Conservation (phyloP, 2,888 invertebrate species). For the Lasius fuliginosus region DNA sequence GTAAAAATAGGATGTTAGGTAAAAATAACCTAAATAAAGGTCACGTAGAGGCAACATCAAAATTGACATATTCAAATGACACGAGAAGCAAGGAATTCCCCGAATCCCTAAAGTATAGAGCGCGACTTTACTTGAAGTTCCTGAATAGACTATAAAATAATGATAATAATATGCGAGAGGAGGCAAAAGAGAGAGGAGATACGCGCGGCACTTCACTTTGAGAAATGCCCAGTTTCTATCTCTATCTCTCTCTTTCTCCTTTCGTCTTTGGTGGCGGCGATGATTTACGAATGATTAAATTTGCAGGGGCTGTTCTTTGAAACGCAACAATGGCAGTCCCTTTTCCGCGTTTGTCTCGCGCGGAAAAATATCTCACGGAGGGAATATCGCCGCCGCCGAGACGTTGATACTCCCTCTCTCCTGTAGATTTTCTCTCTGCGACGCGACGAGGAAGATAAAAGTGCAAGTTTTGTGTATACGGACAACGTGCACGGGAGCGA, state of each 20-base stretch:
- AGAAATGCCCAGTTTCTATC: constrained; percentile 28
- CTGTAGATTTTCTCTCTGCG: constrained; percentile 19
- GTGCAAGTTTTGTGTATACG: constrained; percentile 42
- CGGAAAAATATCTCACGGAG: constrained; percentile 50
- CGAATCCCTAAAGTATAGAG: constrained; percentile 22
- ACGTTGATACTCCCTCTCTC: constrained; percentile 46
- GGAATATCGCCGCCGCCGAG: constrained; percentile 16
- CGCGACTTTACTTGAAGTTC: constrained; percentile 14
- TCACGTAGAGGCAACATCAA: not conserved
- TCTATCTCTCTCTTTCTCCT: not conserved
- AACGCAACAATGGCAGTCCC: constrained; percentile 59
- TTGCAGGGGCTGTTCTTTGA: constrained; percentile 53
- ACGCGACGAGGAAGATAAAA: constrained; percentile 42
- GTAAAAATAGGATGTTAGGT: not conserved
- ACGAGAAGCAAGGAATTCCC: not conserved
- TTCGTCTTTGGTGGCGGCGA: constrained; percentile 23
- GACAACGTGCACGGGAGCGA: constrained; percentile 16
- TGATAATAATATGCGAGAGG: constrained; percentile 49
- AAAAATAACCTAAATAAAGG: not conserved
- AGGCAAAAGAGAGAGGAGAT: constrained; percentile 18
- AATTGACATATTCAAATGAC: not conserved
- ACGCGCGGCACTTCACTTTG: constrained; percentile 41
- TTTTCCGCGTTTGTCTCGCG: constrained; percentile 37
- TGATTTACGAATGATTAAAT: constrained; percentile 69
- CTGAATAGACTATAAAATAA: constrained; percentile 43